A percentile compares a stretch with the other conserved stretches of the same genome.
phyloP scores from a whole-genome alignment of 2,797 vertebrate species.

The Tadarida brasiliensis region DNA sequence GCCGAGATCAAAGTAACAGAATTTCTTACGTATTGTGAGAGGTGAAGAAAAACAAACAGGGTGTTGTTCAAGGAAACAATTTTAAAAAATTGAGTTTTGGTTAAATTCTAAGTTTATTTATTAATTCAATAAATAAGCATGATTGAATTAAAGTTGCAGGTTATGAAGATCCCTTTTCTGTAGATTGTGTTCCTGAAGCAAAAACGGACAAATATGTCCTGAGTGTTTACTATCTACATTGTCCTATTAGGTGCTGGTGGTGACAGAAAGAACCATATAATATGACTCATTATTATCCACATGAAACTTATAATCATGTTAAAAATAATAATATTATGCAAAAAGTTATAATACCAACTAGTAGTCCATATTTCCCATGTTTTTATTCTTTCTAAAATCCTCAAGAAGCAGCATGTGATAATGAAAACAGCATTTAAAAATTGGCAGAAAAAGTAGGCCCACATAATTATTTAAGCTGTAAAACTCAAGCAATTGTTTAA shows the following conservation, averaged over 20 bases:
- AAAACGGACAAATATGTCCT: background rate
- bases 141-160: background rate
- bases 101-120: conserved; percentile 27
- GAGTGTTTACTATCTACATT: background rate
- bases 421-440: conserved; percentile 19
- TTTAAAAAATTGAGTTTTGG: conserved; percentile 25
- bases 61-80: background rate
- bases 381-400: background rate
- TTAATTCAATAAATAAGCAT: conserved; percentile 13
- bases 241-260: background rate
- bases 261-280: background rate
- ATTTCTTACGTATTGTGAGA: conserved; percentile 5
- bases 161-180: conserved; percentile 25
- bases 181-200: conserved; percentile 19
- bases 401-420: background rate
- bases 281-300: background rate
- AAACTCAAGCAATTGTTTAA: background rate
- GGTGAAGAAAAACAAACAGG: background rate
- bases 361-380: background rate
- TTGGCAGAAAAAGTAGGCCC: background rate
- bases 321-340: background rate
- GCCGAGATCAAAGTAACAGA: background rate
- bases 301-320: conserved; percentile 3
- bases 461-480: conserved; percentile 54
- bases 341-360: background rate